Evolutionary conservation across 2,888 invertebrate genomes (phyloP), one percentile per base, ranked within the genome.

Genomic region (Xiphydria camelus): DNA sequence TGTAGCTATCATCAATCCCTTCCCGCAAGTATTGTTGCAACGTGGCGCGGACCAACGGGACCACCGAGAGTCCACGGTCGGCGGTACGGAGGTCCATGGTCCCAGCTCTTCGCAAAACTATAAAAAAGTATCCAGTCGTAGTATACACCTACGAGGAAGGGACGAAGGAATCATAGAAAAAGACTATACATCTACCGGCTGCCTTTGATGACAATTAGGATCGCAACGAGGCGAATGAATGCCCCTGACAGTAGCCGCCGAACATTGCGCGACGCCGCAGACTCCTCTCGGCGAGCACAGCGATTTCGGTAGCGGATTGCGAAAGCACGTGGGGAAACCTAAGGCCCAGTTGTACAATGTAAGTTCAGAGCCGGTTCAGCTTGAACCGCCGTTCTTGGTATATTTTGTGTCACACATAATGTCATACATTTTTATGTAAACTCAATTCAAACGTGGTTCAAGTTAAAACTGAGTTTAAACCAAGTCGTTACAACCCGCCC

Each of bases 311-410:
- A 77, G 49, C 6, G 76, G 76, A 7, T 72, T 58, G 19, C 71
- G 59, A 51, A 76, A 77, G 55, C 78, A 78, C 6, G 77, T 77
- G 3, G 78, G 77, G 53, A 78, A 77, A 38, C 78, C 78, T 77
- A 26, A 26, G 57, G 23, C 6, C 53, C 38, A n/a, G n/a, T n/a
- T n/a, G n/a, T n/a, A n/a, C n/a, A n/a, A n/a, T n/a, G n/a, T n/a
- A n/a, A n/a, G n/a, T n/a, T n/a, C n/a, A n/a, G n/a, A n/a, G n/a
- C n/a, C n/a, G n/a, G n/a, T n/a, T n/a, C n/a, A n/a, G n/a, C n/a
- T n/a, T n/a, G n/a, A n/a, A n/a, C n/a, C n/a, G n/a, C n/a, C n/a
- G n/a, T n/a, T n/a, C n/a, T n/a, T n/a, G n/a, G n/a, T n/a, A n/a
- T n/a, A n/a, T n/a, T n/a, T n/a, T n/a, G n/a, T n/a, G n/a, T n/a